phyloP scores from a whole-genome alignment of 2,113 vertebrate species.

The Coregonus clupeaformis region DNA sequence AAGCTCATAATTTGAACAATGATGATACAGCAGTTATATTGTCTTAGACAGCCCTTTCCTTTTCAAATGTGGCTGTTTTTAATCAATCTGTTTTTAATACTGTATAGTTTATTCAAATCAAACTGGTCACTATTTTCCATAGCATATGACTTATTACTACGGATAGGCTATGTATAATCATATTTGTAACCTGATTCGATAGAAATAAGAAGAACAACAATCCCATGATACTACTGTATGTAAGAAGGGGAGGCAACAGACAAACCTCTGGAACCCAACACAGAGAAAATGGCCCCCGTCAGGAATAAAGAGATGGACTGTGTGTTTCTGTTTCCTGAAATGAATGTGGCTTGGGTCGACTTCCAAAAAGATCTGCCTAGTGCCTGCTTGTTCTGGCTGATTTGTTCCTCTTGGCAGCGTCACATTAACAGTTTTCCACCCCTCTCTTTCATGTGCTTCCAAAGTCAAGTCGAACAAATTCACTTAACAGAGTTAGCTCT shows the following conservation, averaged over 20 bases:
- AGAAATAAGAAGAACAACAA: not conserved
- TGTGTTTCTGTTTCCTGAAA: slow-evolving; percentile 34
- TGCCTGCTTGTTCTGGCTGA: slow-evolving; percentile 30
- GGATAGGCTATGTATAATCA: not conserved
- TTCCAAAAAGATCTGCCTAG: slow-evolving; percentile 23
- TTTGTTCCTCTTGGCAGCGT: slow-evolving; percentile 49
- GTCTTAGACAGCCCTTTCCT: no score
- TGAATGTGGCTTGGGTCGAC: slow-evolving; percentile 23
- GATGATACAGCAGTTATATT: no score
- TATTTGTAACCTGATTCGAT: slow-evolving; percentile 17
- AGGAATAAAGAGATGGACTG: slow-evolving; percentile 33
- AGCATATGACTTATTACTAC: slow-evolving; percentile 15
- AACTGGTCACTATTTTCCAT: slow-evolving; percentile 14
- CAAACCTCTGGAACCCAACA: slow-evolving; percentile 2
- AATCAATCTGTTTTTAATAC: not conserved
- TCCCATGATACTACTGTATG: not conserved
- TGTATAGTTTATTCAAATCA: slow-evolving; percentile 2
- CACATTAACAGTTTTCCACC: slow-evolving; percentile 35
- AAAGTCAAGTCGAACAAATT: slow-evolving; percentile 66
- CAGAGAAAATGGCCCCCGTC: not conserved
- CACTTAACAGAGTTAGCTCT: slow-evolving; percentile 54
- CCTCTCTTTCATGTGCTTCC: slow-evolving; percentile 62
- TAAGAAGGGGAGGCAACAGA: not conserved
- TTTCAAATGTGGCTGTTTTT: no score
- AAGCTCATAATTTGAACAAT: no score